These are phyloP conservation scores for Sipha flava DNA, from an alignment of 1,140 invertebrate genomes.

Conservation along the genomic window DNA sequence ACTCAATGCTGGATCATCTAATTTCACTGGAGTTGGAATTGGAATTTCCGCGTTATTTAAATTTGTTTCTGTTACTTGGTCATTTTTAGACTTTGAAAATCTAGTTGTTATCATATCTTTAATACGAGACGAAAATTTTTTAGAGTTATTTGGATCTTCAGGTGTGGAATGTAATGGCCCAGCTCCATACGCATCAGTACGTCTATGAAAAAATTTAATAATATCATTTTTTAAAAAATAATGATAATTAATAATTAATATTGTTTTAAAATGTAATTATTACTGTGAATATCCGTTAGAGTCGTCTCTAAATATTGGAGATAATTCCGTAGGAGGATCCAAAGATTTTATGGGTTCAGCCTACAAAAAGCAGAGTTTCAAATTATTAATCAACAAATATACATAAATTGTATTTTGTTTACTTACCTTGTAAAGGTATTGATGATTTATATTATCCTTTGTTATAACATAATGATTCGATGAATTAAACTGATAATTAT, in stretches of 20 bases:
- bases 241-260: too few relatives aligned
- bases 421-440: slow-evolving; percentile 12
- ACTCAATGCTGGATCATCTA: slow-evolving; percentile 31
- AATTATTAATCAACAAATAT: too few relatives aligned
- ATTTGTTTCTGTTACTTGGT: slow-evolving; percentile 15
- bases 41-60: slow-evolving; percentile 32
- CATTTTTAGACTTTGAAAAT: slow-evolving; percentile 49
- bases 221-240: neutral
- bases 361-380: too few relatives aligned
- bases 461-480: neutral
- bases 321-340: slow-evolving; percentile 20
- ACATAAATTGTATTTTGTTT: too few relatives aligned
- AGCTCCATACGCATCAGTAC: neutral
- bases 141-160: slow-evolving; percentile 34
- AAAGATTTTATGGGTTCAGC: slow-evolving; percentile 23
- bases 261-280: neutral
- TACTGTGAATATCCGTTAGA: slow-evolving; percentile 20
- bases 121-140: slow-evolving; percentile 48
- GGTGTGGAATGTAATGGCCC: slow-evolving; percentile 39
- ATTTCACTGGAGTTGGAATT: slow-evolving; percentile 2
- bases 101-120: slow-evolving; percentile 77
- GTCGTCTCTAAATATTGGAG: slow-evolving; percentile 23
- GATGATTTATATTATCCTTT: neutral
- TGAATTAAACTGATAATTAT: neutral
- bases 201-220: slow-evolving; percentile 3